phyloP scores from a whole-genome alignment of 2,113 vertebrate genomes.

The Glaucomys volans region DNA sequence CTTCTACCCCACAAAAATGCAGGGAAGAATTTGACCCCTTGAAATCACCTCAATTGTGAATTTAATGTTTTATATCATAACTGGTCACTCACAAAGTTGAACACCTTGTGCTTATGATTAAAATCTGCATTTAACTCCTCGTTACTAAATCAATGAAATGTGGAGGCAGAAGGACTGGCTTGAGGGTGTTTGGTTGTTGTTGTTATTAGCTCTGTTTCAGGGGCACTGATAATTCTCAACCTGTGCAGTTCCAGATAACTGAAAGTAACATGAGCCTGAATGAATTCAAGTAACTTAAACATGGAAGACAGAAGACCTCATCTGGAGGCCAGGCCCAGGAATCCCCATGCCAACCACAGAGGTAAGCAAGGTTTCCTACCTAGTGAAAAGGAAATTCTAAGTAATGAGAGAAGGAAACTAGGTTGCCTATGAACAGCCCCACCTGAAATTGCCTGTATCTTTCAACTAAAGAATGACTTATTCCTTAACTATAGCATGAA shows the following conservation, averaged over 20 bases:
- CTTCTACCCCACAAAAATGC: background rate
- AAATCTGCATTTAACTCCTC: constrained; percentile 39
- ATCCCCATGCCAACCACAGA: constrained; percentile 65
- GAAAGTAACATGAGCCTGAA: background rate
- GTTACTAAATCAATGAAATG: background rate
- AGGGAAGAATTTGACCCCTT: background rate
- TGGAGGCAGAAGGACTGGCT: background rate
- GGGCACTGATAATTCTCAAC: constrained; percentile 12
- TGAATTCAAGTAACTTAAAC: constrained; percentile 37
- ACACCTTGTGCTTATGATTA: background rate
- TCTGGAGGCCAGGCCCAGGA: constrained; percentile 44
- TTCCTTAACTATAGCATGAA: background rate
- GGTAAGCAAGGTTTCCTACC: constrained; percentile 65
- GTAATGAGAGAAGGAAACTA: background rate
- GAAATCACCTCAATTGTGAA: constrained; percentile 28
- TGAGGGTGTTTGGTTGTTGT: background rate
- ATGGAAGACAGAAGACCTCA: constrained; percentile 79
- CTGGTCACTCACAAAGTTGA: background rate
- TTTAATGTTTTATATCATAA: constrained; percentile 30
- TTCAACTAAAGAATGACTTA: background rate
- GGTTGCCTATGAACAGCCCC: background rate
- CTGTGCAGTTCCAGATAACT: constrained; percentile 18
- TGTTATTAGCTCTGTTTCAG: constrained; percentile 21
- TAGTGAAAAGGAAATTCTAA: background rate
- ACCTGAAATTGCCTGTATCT: background rate